phyloP scores from a whole-genome alignment of 2,888 invertebrate species.

The Bellardia pandia region DNA sequence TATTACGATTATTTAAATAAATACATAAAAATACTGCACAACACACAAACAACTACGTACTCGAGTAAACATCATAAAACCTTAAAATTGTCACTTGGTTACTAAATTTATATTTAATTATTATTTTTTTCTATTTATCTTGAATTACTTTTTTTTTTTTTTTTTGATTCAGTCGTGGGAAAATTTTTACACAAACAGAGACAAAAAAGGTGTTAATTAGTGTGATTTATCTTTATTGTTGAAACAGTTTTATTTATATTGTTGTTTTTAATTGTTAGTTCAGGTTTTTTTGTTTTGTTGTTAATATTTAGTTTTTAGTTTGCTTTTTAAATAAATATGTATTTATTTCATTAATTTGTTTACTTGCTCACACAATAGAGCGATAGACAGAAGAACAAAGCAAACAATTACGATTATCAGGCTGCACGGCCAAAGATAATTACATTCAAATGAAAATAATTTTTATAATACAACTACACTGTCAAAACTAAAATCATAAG shows the following conservation, averaged over 20 bases:
- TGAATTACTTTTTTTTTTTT: not conserved
- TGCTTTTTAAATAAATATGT: conserved; percentile 14
- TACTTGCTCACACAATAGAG: not conserved
- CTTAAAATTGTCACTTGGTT: conserved; percentile 1
- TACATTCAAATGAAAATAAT: conserved; percentile 53
- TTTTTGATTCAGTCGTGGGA: conserved; percentile 24
- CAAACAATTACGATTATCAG: conserved; percentile 19
- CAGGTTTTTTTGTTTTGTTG: conserved; percentile 3
- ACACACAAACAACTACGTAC: not conserved
- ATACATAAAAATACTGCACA: not conserved
- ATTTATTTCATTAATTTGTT: conserved; percentile 28
- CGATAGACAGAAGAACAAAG: not conserved
- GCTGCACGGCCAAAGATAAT: conserved; percentile 53
- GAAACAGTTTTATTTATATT: not conserved
- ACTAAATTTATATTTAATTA: not conserved
- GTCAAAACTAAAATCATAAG: not conserved
- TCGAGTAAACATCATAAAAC: not conserved
- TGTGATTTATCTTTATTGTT: conserved; percentile 25
- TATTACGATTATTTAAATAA: not conserved
- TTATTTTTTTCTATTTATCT: conserved; percentile 11
- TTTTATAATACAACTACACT: conserved; percentile 2
- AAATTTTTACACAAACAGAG: not conserved
- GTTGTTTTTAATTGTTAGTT: conserved; percentile 12
- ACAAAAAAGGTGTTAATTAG: conserved; percentile 21
- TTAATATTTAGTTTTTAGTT: not conserved